Conservation (phyloP, 2,888 invertebrate species). For the Spatulosminthurus flaviceps region DNA sequence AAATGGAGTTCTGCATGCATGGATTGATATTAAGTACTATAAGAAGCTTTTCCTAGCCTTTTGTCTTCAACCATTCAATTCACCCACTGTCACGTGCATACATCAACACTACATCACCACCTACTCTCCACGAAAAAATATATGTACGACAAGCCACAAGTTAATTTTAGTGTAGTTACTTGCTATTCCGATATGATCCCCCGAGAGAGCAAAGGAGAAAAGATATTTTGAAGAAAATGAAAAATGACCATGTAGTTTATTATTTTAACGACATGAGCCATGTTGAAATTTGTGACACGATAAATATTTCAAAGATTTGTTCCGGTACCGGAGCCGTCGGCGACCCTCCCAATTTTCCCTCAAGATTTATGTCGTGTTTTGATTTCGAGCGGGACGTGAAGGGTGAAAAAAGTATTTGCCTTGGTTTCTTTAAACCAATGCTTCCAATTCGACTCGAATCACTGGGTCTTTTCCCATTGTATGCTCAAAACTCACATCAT, state of each 20-base stretch:
- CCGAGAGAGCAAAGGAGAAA: constrained; percentile 24
- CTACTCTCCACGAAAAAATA: too few relatives aligned
- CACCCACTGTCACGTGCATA: too few relatives aligned
- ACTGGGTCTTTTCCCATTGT: constrained; percentile 11
- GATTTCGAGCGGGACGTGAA: constrained; percentile 32
- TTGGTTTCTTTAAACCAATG: constrained; percentile 18
- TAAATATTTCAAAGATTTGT: constrained; percentile 48
- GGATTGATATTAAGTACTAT: too few relatives aligned
- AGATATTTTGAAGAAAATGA: constrained; percentile 31
- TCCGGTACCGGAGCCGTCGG: constrained; percentile 33
- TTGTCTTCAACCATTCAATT: too few relatives aligned
- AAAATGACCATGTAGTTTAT: constrained; percentile 38
- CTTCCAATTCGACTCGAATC: constrained; percentile 41
- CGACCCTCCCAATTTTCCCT: constrained; percentile 45
- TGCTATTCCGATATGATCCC: too few relatives aligned
- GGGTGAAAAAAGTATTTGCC: constrained; percentile 12
- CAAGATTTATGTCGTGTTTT: constrained; percentile 48
- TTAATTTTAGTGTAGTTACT: too few relatives aligned
- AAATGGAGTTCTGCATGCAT: too few relatives aligned
- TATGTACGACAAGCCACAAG: too few relatives aligned
- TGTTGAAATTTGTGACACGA: constrained; percentile 46
- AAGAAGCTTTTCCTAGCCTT: too few relatives aligned
- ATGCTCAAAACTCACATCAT: background rate
- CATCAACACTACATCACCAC: too few relatives aligned
- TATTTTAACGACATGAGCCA: constrained; percentile 46